These are phyloP conservation scores for Aphelocoma coerulescens DNA, from an alignment of 2,113 vertebrate genomes.

Conservation along the genomic window DNA sequence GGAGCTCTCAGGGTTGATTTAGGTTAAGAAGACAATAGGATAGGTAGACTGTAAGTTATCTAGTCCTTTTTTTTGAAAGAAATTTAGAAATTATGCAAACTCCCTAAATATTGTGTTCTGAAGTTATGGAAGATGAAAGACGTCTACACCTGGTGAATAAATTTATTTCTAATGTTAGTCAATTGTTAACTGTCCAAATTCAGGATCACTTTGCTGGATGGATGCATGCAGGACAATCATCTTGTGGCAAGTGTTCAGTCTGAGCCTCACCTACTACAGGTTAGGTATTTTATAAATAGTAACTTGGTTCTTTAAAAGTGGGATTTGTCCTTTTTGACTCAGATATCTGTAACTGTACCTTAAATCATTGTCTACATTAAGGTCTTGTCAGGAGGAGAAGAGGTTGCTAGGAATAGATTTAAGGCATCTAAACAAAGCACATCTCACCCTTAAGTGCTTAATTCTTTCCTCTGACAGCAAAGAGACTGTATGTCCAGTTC, in stretches of 20 bases:
- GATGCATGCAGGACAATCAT: background rate
- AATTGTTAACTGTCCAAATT: background rate
- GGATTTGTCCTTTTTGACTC: background rate
- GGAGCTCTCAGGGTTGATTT: background rate
- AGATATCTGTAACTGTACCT: background rate
- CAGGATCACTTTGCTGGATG: background rate
- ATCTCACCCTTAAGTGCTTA: background rate
- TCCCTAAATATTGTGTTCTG: background rate
- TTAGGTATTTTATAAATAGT: background rate
- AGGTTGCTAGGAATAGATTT: background rate
- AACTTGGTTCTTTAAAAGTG: background rate
- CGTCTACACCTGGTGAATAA: background rate
- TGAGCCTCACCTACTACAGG: background rate
- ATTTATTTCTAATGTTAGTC: background rate
- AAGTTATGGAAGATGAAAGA: background rate
- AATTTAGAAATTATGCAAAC: background rate
- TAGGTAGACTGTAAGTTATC: background rate
- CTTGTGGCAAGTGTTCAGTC: background rate
- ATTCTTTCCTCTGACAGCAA: background rate
- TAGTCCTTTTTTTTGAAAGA: background rate
- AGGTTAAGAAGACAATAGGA: background rate
- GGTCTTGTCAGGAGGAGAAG: background rate
- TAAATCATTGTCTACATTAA: background rate
- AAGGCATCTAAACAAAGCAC: background rate
- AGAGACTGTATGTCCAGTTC: background rate